phyloP scores from a whole-genome alignment of 2,797 vertebrate genomes.

The Coendou prehensilis region DNA sequence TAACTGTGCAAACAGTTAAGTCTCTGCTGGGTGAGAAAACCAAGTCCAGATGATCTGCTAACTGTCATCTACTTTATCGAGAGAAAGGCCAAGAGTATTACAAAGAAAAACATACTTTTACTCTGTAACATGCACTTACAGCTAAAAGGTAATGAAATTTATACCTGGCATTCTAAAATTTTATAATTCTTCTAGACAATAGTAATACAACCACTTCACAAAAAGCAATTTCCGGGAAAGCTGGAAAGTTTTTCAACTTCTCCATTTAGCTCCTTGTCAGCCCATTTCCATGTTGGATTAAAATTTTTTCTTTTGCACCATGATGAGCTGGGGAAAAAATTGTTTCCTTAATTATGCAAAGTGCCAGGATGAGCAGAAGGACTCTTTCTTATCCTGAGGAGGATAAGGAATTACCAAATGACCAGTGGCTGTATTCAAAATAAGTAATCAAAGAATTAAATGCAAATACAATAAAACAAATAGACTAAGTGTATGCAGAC shows the following conservation, averaged over 20 bases:
- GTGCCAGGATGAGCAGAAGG: neutral
- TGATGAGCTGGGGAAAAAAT: neutral
- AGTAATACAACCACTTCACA: neutral
- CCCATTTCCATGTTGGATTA: slow-evolving; percentile 33
- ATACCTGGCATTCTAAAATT: slow-evolving; percentile 10
- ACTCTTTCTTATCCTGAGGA: neutral
- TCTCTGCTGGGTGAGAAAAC: neutral
- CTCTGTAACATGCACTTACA: neutral
- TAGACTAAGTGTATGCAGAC: neutral
- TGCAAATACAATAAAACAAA: slow-evolving; percentile 45
- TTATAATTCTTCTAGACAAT: neutral
- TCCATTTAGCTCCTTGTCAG: slow-evolving; percentile 13
- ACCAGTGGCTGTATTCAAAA: slow-evolving; percentile 31
- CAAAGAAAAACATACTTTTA: slow-evolving; percentile 22
- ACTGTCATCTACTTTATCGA: slow-evolving; percentile 6
- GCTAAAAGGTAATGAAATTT: slow-evolving; percentile 37
- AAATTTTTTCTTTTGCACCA: slow-evolving; percentile 13
- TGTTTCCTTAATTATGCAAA: slow-evolving; percentile 59
- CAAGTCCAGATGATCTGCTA: neutral
- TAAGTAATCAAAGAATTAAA: slow-evolving; percentile 44
- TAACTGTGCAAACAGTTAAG: slow-evolving; percentile 45
- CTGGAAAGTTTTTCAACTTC: neutral
- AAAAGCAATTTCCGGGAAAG: slow-evolving; percentile 54
- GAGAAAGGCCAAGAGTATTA: neutral
- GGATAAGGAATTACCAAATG: neutral